Evolutionary conservation across 2,797 vertebrate species (phyloP).

Genomic region (Crocodylus rhombifer): DNA sequence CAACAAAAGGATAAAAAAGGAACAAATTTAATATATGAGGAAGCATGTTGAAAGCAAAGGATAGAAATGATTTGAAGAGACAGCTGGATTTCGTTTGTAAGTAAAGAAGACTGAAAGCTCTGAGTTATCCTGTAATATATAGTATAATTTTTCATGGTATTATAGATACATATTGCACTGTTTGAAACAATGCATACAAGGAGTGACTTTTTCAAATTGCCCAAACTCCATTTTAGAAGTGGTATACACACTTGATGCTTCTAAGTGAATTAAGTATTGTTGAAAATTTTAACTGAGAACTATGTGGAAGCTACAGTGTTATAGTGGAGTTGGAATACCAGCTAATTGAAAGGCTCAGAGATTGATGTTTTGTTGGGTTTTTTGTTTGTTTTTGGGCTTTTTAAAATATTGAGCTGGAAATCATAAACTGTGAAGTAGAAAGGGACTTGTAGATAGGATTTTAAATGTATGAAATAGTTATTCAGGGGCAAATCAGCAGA

Average conservation of each 20-base stretch:
- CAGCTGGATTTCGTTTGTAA: background rate
- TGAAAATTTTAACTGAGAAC: background rate
- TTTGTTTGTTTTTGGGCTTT: background rate
- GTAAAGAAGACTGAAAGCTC: background rate
- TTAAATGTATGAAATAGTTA: background rate
- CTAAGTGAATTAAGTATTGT: background rate
- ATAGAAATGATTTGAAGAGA: background rate
- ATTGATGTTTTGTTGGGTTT: background rate
- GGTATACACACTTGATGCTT: background rate
- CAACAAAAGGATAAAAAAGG: background rate
- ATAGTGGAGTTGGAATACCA: background rate
- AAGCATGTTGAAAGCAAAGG: background rate
- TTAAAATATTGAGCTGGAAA: background rate
- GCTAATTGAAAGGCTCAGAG: background rate
- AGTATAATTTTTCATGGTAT: background rate
- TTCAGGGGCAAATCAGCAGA: background rate
- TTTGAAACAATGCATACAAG: background rate
- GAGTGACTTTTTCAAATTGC: background rate
- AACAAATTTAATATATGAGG: background rate
- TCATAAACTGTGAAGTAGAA: background rate
- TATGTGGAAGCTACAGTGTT: background rate
- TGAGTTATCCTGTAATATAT: background rate
- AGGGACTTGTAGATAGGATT: background rate
- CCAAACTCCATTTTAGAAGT: constrained; percentile 20
- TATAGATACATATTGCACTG: background rate